Base-by-base conservation (phyloP, 2,113 vertebrate species). In the Macrotis lagotis region DNA sequence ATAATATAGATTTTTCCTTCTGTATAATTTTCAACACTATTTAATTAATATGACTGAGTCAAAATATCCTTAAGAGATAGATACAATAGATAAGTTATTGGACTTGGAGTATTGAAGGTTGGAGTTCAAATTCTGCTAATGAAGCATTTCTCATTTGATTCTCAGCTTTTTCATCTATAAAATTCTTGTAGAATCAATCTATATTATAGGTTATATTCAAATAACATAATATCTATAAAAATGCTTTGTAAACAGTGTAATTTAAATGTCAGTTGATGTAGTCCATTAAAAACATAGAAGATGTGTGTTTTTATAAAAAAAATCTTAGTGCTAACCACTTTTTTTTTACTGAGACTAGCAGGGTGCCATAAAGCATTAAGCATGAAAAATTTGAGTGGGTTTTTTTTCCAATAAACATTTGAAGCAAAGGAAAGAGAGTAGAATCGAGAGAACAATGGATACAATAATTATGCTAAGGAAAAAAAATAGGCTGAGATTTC, bases 231-330 rank as follows among this genome's bases (percentile, higher is more conserved):
- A 59, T 31, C 28, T 59, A 59, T 59, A 59, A 59, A 55, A 59
- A 31, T 59, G 55, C 55, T 59, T 59, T 59, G 55, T 12, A 59
- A 59, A 59, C 10, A 59, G 55, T 59, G 28, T 31, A 31, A 59
- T 59, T 59, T 59, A 59, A 59, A 31, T 59, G 55, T 12, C 55
- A 59, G 28, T 11, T 59, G 14, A 59, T 59, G 28, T 31, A 31
- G 31, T 59, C 28, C 55, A 59, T 59, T 52, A 59, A 59, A 59
- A 31, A 31, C 28, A 12, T 59, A 59, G 55, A 31, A 31, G 31
- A 59, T 59, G 12, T 16, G 31, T 90, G 31, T 19, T 94, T 96
- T 92, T 88, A 89, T 88, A 94, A 94, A 24, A 51, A 96, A 83
- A 26, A n/a, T 91, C 19, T 16, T 95, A 90, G 59, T n/a, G 37